Evolutionary conservation across 2,888 invertebrate species (phyloP).

Genomic region (Horisme vitalbata): DNA sequence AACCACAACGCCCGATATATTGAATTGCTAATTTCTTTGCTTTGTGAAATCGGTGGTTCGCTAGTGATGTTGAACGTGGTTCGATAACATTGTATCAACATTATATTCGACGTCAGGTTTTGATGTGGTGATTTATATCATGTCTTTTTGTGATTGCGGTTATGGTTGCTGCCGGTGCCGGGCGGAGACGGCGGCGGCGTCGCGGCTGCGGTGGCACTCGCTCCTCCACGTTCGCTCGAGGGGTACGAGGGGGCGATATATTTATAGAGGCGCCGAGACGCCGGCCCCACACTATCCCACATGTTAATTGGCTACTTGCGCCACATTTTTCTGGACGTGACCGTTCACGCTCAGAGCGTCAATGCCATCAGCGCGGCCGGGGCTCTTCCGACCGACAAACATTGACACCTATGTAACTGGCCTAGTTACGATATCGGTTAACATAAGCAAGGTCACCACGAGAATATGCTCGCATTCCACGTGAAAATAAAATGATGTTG

Average conservation of each 20-base stretch:
- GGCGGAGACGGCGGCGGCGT: slow-evolving; percentile 54
- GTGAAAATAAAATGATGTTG: slow-evolving; percentile 48
- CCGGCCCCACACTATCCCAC: slow-evolving; percentile 73
- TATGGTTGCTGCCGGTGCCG: slow-evolving; percentile 48
- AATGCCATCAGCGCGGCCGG: slow-evolving; percentile 64
- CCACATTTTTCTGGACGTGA: slow-evolving; percentile 75
- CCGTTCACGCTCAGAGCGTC: slow-evolving; percentile 64
- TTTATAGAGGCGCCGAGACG: slow-evolving; percentile 78
- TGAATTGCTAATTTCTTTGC: too few species aligned
- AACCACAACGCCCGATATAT: too few species aligned
- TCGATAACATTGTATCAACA: slow-evolving; percentile 44
- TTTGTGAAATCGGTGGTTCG: slow-evolving; percentile 33
- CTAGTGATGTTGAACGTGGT: slow-evolving; percentile 47
- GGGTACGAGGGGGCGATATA: slow-evolving; percentile 51
- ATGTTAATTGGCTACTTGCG: slow-evolving; percentile 77
- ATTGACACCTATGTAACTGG: slow-evolving; percentile 76
- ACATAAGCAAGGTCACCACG: slow-evolving; percentile 53
- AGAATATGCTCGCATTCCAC: slow-evolving; percentile 34
- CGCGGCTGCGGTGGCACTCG: slow-evolving; percentile 47
- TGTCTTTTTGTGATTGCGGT: slow-evolving; percentile 51
- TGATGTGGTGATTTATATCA: slow-evolving; percentile 55
- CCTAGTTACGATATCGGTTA: slow-evolving; percentile 58
- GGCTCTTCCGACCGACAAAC: slow-evolving; percentile 70
- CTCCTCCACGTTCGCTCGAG: slow-evolving; percentile 41
- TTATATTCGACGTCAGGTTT: slow-evolving; percentile 49